phyloP scores from a whole-genome alignment of 1,140 invertebrate genomes.

The Drosophila lowei region DNA sequence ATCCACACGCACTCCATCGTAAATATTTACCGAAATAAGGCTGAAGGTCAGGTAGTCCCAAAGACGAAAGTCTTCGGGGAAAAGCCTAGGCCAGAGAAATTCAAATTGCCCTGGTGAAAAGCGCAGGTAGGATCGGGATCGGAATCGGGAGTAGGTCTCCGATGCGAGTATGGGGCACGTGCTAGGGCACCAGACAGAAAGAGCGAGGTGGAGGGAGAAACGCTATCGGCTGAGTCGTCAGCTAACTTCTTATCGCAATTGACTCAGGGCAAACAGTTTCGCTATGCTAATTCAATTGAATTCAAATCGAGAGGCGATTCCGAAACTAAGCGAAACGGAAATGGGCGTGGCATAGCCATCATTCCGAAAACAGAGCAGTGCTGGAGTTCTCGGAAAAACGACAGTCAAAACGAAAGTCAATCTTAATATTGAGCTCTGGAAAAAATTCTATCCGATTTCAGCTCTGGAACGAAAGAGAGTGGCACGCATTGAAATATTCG shows the following conservation, averaged over 20 bases:
- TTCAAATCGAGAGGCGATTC: slow-evolving; percentile 19
- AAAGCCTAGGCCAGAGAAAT: no score
- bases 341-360: slow-evolving; percentile 14
- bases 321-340: slow-evolving; percentile 31
- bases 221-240: neutral
- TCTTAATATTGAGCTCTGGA: neutral
- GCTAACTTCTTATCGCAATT: slow-evolving; percentile 41
- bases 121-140: neutral
- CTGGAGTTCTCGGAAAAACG: slow-evolving; percentile 6
- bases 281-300: slow-evolving; percentile 53
- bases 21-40: no score
- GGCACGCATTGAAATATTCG: no score
- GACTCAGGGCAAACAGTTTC: slow-evolving; percentile 12
- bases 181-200: neutral
- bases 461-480: no score
- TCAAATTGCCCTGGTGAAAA: no score
- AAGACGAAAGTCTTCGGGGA: neutral
- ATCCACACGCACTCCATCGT: no score
- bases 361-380: neutral
- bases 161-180: slow-evolving; percentile 4
- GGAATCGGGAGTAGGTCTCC: no score
- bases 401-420: neutral
- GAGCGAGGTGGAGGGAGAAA: slow-evolving; percentile 6
- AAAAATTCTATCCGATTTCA: neutral
- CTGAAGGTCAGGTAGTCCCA: slow-evolving; percentile 3